A percentile compares a stretch with the other conserved stretches of the same genome.
phyloP scores from a whole-genome alignment of 2,797 vertebrate genomes.

The Spea hammondii region DNA sequence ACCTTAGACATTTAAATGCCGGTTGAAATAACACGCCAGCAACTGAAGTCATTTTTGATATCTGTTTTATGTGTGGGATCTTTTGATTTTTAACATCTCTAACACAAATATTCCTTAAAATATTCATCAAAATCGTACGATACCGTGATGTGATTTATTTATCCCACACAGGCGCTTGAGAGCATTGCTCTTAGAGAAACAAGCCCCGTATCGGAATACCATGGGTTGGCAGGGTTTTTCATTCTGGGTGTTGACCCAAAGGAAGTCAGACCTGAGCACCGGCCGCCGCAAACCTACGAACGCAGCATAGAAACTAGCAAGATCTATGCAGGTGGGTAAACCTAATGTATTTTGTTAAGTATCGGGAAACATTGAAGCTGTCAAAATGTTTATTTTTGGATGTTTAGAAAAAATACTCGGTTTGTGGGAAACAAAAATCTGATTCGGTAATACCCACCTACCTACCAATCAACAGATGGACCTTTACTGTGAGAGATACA shows the following conservation, averaged over 20 bases:
- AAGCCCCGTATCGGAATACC: conserved; percentile 47
- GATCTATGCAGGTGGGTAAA: conserved; percentile 60
- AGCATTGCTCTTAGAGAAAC: conserved; percentile 56
- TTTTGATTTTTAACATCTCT: conserved; percentile 17
- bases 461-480: no score
- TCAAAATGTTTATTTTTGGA: no score
- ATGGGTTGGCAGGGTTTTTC: conserved; percentile 68
- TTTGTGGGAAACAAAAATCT: no score
- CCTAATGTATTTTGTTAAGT: no score
- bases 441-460: no score
- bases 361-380: no score
- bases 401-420: no score
- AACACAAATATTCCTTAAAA: conserved; percentile 35
- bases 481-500: no score
- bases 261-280: conserved; percentile 25
- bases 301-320: neutral
- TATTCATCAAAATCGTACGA: conserved; percentile 1
- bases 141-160: conserved; percentile 20
- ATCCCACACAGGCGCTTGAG: conserved; percentile 11
- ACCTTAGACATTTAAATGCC: conserved; percentile 23
- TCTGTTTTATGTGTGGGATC: neutral
- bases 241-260: conserved; percentile 46
- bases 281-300: conserved; percentile 41
- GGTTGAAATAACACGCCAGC: conserved; percentile 3
- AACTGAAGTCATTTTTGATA: neutral